These are phyloP conservation scores for Polydrusus cervinus DNA, from an alignment of 2,888 invertebrate genomes.

Conservation along the genomic window DNA sequence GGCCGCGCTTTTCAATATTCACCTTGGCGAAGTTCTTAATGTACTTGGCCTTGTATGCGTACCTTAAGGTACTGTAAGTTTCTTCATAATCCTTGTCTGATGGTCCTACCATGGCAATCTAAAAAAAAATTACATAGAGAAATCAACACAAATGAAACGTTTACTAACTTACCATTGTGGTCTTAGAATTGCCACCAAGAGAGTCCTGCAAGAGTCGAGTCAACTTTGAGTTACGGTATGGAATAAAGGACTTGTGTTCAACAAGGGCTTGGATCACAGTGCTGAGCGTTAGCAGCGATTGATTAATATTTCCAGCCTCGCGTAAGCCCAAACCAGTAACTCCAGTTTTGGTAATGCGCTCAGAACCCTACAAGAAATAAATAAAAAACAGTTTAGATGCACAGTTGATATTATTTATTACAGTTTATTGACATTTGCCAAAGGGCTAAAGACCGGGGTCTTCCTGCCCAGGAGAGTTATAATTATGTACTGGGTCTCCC, in stretches of 20 bases:
- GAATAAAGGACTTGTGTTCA: conserved; percentile 98
- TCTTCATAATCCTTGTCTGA: conserved; percentile 97
- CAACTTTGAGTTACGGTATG: conserved; percentile 97
- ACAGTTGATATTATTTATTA: too few relatives aligned
- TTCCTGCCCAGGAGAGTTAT: too few relatives aligned
- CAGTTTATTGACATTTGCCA: too few relatives aligned
- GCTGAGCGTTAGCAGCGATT: conserved; percentile 96
- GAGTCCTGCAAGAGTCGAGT: conserved; percentile 97
- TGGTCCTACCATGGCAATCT: conserved; percentile 98
- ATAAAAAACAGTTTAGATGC: neutral
- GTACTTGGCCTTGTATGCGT: conserved; percentile 97
- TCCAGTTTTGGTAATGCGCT: conserved; percentile 97
- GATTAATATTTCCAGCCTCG: conserved; percentile 98
- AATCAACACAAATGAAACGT: too few relatives aligned
- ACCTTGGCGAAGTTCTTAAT: conserved; percentile 97
- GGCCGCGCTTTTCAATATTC: conserved; percentile 97
- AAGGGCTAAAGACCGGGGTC: too few relatives aligned
- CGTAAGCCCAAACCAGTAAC: conserved; percentile 93
- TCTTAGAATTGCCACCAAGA: conserved; percentile 96
- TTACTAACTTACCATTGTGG: conserved; percentile 83
- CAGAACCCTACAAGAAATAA: conserved; percentile 86
- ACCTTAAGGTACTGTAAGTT: conserved; percentile 95
- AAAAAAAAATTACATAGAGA: conserved; percentile 46
- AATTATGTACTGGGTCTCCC: too few relatives aligned
- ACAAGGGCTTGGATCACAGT: conserved; percentile 99